These are phyloP conservation scores for Pterostichus madidus DNA, from an alignment of 2,888 invertebrate genomes.

Conservation along the genomic window DNA sequence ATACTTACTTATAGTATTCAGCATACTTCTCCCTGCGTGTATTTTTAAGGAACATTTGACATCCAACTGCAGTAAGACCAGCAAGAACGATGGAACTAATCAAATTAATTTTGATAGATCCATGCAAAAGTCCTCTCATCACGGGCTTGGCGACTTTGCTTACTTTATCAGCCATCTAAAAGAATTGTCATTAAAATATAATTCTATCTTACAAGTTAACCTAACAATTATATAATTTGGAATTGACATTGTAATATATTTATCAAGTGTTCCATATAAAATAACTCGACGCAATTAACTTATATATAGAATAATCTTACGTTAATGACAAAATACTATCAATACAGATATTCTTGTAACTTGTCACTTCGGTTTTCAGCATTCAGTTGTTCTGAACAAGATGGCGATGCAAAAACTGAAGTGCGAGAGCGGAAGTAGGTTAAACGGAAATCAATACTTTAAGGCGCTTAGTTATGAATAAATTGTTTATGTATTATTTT, in stretches of 20 bases:
- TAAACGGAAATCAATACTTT: slow-evolving; percentile 39
- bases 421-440: not conserved
- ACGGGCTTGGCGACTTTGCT: slow-evolving; percentile 74
- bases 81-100: slow-evolving; percentile 77
- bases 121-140: slow-evolving; percentile 84
- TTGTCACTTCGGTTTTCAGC: not conserved
- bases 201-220: slow-evolving; percentile 45
- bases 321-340: not conserved
- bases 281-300: not conserved
- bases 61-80: slow-evolving; percentile 75
- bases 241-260: not conserved
- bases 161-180: slow-evolving; percentile 73
- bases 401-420: slow-evolving; percentile 23
- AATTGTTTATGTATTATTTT: no score
- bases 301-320: slow-evolving; percentile 10
- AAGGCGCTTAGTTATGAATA: slow-evolving; percentile 11
- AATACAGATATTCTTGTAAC: not conserved
- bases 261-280: not conserved
- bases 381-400: not conserved
- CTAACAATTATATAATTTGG: slow-evolving; percentile 52
- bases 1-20: slow-evolving; percentile 87
- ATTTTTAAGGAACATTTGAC: slow-evolving; percentile 79
- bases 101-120: slow-evolving; percentile 82
- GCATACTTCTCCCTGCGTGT: slow-evolving; percentile 82
- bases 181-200: slow-evolving; percentile 31